phyloP scores from a whole-genome alignment of 1,140 invertebrate genomes.

The Lethrus apterus region DNA sequence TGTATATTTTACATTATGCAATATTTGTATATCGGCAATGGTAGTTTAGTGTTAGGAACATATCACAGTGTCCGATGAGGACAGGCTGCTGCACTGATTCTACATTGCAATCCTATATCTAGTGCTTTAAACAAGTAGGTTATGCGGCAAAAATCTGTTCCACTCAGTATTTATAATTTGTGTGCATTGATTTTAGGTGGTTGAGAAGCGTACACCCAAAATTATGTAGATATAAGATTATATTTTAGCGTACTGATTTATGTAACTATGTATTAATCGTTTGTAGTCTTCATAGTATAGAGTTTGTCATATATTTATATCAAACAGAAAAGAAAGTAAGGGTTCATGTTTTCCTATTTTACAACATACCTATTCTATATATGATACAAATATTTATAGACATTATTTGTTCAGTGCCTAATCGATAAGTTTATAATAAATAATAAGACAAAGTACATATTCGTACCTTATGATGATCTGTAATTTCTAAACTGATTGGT shows the following conservation, averaged over 20 bases:
- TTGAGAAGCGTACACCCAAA: constrained; percentile 22
- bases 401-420: constrained; percentile 38
- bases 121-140: constrained; percentile 29
- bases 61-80: constrained; percentile 30
- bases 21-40: constrained; percentile 28
- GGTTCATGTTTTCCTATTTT: constrained; percentile 30
- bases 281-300: constrained; percentile 17
- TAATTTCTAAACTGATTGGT: constrained; percentile 8
- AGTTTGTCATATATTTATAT: constrained; percentile 40
- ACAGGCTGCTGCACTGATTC: constrained; percentile 26
- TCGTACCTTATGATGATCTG: constrained; percentile 11
- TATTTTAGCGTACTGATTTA: constrained; percentile 21
- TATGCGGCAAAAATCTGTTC: background rate
- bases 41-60: constrained; percentile 31
- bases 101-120: constrained; percentile 33
- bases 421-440: constrained; percentile 9
- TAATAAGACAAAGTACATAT: constrained; percentile 5
- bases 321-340: constrained; percentile 23
- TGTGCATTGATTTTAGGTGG: constrained; percentile 32
- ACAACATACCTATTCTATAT: constrained; percentile 17
- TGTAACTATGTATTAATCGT: constrained; percentile 28
- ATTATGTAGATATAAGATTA: constrained; percentile 23
- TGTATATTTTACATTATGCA: constrained; percentile 24
- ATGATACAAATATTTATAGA: constrained; percentile 14
- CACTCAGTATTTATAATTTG: constrained; percentile 37